Percentiles rank a stretch among this genome's conserved stretches.
Conservation (phyloP, 2,797 vertebrate genomes). For the Siniperca undulata region DNA sequence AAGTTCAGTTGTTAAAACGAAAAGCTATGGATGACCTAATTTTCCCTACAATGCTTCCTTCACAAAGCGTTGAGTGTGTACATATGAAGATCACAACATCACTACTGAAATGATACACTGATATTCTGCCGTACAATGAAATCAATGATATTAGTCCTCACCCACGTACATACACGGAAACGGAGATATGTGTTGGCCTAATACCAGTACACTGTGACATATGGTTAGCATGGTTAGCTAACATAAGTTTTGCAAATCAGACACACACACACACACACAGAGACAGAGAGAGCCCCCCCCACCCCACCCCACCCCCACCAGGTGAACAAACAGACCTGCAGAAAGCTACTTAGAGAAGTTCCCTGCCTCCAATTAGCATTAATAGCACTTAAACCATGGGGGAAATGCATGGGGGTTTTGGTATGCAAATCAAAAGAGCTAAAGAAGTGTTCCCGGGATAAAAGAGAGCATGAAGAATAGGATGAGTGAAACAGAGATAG, state of each 20-base stretch:
- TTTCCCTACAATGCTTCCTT: too few species aligned
- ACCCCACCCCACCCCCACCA: slow-evolving; percentile 72
- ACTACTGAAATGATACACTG: neutral
- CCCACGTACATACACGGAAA: neutral
- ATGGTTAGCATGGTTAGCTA: too few species aligned
- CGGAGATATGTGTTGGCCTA: neutral
- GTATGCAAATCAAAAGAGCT: slow-evolving; percentile 83
- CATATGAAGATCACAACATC: neutral
- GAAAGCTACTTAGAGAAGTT: slow-evolving; percentile 72
- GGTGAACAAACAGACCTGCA: slow-evolving; percentile 83
- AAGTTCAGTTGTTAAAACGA: neutral
- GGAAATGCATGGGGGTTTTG: slow-evolving; percentile 83
- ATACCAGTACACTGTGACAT: neutral
- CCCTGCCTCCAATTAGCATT: slow-evolving; percentile 82
- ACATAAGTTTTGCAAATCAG: neutral
- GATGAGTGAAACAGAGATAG: slow-evolving; percentile 81
- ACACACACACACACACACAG: slow-evolving; percentile 49
- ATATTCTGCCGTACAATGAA: neutral
- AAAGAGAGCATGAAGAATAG: slow-evolving; percentile 83
- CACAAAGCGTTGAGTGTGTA: neutral
- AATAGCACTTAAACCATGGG: slow-evolving; percentile 83
- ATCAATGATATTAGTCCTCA: neutral
- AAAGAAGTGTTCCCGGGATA: slow-evolving; percentile 82
- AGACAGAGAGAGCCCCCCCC: slow-evolving; percentile 45
- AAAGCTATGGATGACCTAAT: neutral